Evolutionary conservation across 2,797 vertebrate genomes (phyloP).

Genomic region (Characodon lateralis): DNA sequence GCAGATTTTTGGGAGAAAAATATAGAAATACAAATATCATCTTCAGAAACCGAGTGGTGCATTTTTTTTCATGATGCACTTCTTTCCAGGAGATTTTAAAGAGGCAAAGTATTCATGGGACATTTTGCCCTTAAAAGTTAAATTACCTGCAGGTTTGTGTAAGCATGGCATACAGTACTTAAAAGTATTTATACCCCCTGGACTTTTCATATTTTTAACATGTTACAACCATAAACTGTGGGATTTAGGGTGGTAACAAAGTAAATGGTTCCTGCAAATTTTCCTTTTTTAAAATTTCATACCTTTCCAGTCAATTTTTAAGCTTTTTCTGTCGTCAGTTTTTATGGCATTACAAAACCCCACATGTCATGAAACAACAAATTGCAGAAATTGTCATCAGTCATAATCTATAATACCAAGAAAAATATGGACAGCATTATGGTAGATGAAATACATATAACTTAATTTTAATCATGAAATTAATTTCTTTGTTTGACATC

Average conservation of each 20-base stretch:
- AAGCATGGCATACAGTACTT: not conserved
- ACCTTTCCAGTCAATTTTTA: not conserved
- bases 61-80: constrained; percentile 7
- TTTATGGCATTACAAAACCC: not conserved
- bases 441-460: no score
- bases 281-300: not conserved
- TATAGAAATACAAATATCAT: constrained; percentile 13
- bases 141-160: constrained; percentile 51
- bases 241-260: not conserved
- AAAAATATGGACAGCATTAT: no score
- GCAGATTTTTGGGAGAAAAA: constrained; percentile 12
- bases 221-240: not conserved
- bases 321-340: not conserved
- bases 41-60: constrained; percentile 7
- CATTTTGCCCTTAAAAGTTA: constrained; percentile 19
- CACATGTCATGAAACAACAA: not conserved
- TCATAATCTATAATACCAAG: not conserved
- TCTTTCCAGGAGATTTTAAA: constrained; percentile 18
- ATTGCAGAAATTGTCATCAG: not conserved
- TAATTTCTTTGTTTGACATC: no score
- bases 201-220: not conserved
- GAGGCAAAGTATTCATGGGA: constrained; percentile 5
- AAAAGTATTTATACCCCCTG: not conserved
- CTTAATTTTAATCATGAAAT: no score
- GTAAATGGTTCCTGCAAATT: not conserved